These are phyloP conservation scores for Lissocephala sabroskyi DNA, from an alignment of 2,888 invertebrate genomes.

Conservation along the genomic window DNA sequence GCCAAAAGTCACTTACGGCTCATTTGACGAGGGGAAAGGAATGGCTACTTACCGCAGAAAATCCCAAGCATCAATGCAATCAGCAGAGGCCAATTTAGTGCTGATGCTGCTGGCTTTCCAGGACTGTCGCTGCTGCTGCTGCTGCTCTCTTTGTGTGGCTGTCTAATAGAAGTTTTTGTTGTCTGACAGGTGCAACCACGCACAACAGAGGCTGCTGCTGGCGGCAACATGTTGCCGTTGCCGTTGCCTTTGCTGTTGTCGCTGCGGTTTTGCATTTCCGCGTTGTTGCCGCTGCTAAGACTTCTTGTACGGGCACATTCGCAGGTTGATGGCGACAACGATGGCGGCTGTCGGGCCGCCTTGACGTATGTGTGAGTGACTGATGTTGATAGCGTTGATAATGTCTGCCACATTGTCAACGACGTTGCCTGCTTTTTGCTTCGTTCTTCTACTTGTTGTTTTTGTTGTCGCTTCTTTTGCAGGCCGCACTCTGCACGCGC, in stretches of 20 bases:
- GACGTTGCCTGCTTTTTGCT: conserved; percentile 17
- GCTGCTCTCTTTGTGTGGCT: background rate
- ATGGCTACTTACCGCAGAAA: conserved; percentile 45
- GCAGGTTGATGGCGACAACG: conserved; percentile 19
- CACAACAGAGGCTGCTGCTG: conserved; percentile 21
- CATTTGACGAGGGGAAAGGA: conserved; percentile 24
- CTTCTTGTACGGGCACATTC: conserved; percentile 27
- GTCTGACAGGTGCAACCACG: conserved; percentile 40
- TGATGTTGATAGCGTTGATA: conserved; percentile 47
- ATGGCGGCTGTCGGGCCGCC: conserved; percentile 6
- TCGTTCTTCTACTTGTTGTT: background rate
- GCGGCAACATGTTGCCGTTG: conserved; percentile 42
- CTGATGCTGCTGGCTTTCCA: background rate
- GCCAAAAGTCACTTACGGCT: conserved; percentile 50
- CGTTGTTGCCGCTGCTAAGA: conserved; percentile 28
- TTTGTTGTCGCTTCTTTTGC: conserved; percentile 19
- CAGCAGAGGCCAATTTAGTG: conserved; percentile 32
- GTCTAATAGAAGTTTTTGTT: conserved; percentile 15
- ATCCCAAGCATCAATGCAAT: conserved; percentile 28
- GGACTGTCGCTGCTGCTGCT: conserved; percentile 11
- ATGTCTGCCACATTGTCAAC: conserved; percentile 47
- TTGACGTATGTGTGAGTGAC: conserved; percentile 22
- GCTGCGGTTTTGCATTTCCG: conserved; percentile 50
- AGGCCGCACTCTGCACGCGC: conserved; percentile 24
- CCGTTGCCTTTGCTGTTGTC: conserved; percentile 8